Conservation (phyloP, 2,888 invertebrate genomes). For the Oxyteleia sp. region DNA sequence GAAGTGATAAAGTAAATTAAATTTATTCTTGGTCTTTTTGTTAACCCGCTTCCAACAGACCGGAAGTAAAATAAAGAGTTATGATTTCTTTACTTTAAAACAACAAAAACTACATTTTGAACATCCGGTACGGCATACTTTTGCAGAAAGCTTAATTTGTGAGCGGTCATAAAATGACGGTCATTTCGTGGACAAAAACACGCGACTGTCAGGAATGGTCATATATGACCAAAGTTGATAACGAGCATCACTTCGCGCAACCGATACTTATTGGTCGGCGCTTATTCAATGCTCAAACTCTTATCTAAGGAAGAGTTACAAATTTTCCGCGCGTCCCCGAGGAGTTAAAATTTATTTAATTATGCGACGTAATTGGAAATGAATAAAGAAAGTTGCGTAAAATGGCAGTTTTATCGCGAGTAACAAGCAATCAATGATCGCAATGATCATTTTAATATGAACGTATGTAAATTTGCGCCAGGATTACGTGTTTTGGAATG, state of each 20-base stretch:
- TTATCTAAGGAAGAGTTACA: slow-evolving; percentile 37
- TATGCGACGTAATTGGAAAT: slow-evolving; percentile 26
- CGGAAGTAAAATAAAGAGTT: no score
- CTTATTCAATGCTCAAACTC: slow-evolving; percentile 32
- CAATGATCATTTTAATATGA: slow-evolving; percentile 32
- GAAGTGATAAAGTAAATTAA: no score
- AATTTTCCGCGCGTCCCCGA: slow-evolving; percentile 11
- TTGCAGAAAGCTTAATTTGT: slow-evolving; percentile 48
- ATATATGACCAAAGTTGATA: slow-evolving; percentile 45
- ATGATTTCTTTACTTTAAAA: no score
- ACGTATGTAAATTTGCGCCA: slow-evolving; percentile 20
- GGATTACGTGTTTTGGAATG: slow-evolving; percentile 18
- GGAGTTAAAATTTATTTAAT: slow-evolving; percentile 22
- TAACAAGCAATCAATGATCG: slow-evolving; percentile 21
- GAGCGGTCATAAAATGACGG: slow-evolving; percentile 47
- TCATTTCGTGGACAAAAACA: slow-evolving; percentile 48
- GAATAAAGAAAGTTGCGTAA: slow-evolving; percentile 48
- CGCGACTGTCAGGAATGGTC: slow-evolving; percentile 28
- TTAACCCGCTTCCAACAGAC: no score
- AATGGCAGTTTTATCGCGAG: slow-evolving; percentile 34
- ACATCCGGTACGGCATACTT: slow-evolving; percentile 36
- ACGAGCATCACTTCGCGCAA: slow-evolving; percentile 29
- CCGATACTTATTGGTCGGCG: slow-evolving; percentile 1
- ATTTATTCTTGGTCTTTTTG: no score
- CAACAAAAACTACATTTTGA: no score